Evolutionary conservation across 2,888 invertebrate genomes (phyloP).

Genomic region (Sinotaia quadrata): DNA sequence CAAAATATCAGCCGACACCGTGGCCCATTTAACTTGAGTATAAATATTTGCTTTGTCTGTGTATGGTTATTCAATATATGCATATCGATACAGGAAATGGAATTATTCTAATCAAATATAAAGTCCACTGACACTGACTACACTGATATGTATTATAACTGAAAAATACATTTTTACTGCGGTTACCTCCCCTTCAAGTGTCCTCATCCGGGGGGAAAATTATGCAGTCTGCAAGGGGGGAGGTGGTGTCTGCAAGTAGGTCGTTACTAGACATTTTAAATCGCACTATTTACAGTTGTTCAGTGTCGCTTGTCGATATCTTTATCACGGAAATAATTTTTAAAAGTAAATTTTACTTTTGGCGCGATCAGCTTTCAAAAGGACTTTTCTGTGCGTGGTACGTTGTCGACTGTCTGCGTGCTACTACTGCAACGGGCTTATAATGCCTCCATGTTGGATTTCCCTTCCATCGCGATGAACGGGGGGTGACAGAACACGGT

Average conservation of each 20-base stretch:
- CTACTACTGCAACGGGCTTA: constrained; percentile 21
- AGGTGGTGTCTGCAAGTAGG: constrained; percentile 26
- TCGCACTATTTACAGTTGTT: background rate
- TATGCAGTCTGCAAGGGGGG: constrained; percentile 18
- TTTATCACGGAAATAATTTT: no score
- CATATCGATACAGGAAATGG: no score
- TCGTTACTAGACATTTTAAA: constrained; percentile 12
- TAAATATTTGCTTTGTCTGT: no score
- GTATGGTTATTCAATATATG: no score
- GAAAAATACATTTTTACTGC: no score
- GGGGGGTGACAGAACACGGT: constrained; percentile 26
- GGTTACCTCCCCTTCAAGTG: constrained; percentile 27
- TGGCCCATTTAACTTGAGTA: no score
- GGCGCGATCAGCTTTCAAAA: no score
- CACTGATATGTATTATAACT: background rate
- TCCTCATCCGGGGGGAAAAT: constrained; percentile 25
- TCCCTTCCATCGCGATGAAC: constrained; percentile 19
- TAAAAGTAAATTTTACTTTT: no score
- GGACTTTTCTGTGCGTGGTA: background rate
- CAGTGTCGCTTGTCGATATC: no score
- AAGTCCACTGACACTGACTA: background rate
- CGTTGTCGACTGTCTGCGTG: constrained; percentile 20
- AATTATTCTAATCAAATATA: no score
- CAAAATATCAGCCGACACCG: no score
- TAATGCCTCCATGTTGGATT: constrained; percentile 29